phyloP scores from a whole-genome alignment of 2,797 vertebrate genomes.

The Philypnodon macrostomus region DNA sequence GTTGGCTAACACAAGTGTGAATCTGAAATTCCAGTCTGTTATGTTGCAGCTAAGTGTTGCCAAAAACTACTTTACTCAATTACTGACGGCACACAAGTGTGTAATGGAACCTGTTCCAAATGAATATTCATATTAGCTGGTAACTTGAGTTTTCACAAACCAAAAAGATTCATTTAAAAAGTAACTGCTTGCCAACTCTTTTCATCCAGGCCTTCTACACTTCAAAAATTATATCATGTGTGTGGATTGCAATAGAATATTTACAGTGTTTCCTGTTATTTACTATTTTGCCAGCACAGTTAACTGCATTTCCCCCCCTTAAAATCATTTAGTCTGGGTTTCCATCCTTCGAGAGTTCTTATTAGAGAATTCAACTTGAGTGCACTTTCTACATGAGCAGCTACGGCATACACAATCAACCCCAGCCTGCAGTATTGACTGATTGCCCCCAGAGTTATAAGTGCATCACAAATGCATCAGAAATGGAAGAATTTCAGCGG shows the following conservation, averaged over 20 bases:
- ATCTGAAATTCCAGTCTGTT: too few relatives aligned
- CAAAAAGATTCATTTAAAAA: too few relatives aligned
- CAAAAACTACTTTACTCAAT: too few relatives aligned
- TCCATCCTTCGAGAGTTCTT: conserved; percentile 25
- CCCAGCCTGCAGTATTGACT: not conserved
- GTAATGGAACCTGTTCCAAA: too few relatives aligned
- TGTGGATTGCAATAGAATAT: conserved; percentile 52
- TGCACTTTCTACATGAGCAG: conserved; percentile 18
- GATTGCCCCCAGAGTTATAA: not conserved
- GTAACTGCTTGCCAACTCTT: conserved; percentile 14
- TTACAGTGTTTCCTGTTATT: conserved; percentile 58
- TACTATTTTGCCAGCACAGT: conserved; percentile 42
- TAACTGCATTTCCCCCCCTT: conserved; percentile 33
- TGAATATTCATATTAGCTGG: too few relatives aligned
- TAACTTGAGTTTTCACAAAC: too few relatives aligned
- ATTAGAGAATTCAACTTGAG: conserved; percentile 21
- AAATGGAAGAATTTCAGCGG: not conserved
- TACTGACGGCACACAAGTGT: too few relatives aligned
- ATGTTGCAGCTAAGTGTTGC: too few relatives aligned
- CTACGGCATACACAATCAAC: conserved; percentile 1
- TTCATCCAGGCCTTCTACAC: conserved; percentile 9
- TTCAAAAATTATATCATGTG: conserved; percentile 31
- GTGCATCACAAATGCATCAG: not conserved
- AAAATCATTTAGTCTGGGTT: conserved; percentile 15
- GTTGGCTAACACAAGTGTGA: too few relatives aligned